Percentiles rank a stretch among this genome's conserved stretches.
These are phyloP conservation scores for Myotis vivesi DNA, from an alignment of 2,797 vertebrate genomes.

Conservation along the genomic window DNA sequence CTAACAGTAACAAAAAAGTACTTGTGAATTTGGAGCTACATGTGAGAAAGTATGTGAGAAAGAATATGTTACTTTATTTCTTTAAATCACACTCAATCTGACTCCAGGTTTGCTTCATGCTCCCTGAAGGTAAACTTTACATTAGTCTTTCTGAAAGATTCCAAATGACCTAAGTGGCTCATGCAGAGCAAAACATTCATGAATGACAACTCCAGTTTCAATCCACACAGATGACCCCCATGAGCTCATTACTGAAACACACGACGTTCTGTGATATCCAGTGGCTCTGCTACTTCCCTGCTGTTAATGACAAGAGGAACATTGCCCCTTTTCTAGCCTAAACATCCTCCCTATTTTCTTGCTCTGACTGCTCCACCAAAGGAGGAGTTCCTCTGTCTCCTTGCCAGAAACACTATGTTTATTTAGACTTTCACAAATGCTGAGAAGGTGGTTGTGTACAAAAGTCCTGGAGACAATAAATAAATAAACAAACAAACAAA, in stretches of 20 bases:
- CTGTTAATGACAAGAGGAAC: not conserved
- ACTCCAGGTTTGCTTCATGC: not conserved
- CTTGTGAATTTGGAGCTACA: not conserved
- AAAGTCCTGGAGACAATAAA: not conserved
- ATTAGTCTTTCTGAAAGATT: not conserved
- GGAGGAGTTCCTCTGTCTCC: not conserved
- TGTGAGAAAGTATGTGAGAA: not conserved
- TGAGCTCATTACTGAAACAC: not conserved
- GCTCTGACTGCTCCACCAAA: not conserved
- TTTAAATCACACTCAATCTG: not conserved
- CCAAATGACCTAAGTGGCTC: not conserved
- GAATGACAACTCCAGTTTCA: not conserved
- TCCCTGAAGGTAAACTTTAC: not conserved
- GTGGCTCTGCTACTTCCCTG: not conserved
- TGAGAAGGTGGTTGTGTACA: not conserved
- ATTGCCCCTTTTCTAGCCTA: not conserved
- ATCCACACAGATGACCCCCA: not conserved
- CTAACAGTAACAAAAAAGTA: too few species aligned
- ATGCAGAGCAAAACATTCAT: not conserved
- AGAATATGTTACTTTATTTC: not conserved
- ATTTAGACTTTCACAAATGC: slow-evolving; percentile 14
- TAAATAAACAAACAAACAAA: not conserved
- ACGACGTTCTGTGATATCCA: not conserved
- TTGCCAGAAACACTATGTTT: not conserved
- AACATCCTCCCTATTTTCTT: not conserved